Evolutionary conservation across 2,888 invertebrate species (phyloP).

Genomic region (Portevinia maculata): DNA sequence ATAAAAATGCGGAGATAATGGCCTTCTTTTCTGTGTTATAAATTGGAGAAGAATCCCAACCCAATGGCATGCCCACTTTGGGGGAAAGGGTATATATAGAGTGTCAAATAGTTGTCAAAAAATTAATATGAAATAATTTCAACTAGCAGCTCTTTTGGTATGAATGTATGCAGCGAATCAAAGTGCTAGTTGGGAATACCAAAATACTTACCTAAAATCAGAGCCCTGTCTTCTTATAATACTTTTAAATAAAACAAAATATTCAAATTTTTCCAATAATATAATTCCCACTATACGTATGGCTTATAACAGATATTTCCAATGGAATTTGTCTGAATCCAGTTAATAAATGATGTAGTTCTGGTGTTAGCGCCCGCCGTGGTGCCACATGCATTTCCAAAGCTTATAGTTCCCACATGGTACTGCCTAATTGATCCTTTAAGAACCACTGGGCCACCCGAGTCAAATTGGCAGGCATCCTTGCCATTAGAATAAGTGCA

Average conservation of each 20-base stretch:
- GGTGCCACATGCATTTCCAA: conserved; percentile 84
- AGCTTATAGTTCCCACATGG: conserved; percentile 84
- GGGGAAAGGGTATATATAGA: too few relatives aligned
- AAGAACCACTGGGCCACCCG: conserved; percentile 84
- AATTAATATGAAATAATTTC: too few relatives aligned
- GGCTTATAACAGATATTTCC: conserved; percentile 46
- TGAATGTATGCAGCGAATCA: too few relatives aligned
- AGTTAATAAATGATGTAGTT: conserved; percentile 84
- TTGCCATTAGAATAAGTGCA: conserved; percentile 81
- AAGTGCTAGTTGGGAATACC: too few relatives aligned
- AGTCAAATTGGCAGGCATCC: conserved; percentile 84
- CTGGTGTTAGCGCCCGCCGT: conserved; percentile 84
- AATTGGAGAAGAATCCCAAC: too few relatives aligned
- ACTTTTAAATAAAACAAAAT: background rate
- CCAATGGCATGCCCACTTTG: too few relatives aligned
- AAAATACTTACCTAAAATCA: too few relatives aligned
- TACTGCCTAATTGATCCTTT: conserved; percentile 82
- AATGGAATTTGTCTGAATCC: conserved; percentile 82
- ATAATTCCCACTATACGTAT: background rate
- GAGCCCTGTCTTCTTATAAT: too few relatives aligned
- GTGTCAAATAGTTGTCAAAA: too few relatives aligned
- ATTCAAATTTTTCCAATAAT: background rate
- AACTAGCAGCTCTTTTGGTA: too few relatives aligned
- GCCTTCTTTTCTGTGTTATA: too few relatives aligned
- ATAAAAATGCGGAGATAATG: too few relatives aligned